Base-by-base conservation (phyloP, 2,113 vertebrate genomes). In the Puffinus mauretanicus region DNA sequence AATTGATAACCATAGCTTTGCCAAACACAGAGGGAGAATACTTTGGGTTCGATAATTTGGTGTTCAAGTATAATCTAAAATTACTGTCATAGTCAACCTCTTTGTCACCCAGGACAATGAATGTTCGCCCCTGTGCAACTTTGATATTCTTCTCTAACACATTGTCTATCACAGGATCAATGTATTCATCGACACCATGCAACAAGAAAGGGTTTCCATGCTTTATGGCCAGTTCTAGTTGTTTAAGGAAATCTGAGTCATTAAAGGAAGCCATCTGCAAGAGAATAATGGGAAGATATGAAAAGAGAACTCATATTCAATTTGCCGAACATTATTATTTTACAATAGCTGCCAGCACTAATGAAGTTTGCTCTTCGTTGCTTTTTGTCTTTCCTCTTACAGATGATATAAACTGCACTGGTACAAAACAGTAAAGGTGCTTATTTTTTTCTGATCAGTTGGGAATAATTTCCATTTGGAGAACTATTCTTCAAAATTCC, bases 1-100 rank as follows among this genome's bases (percentile, higher is more conserved):
- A 99, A 90, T 99, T 99, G 91, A 99, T 99, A 95, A 99, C 99
- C 98, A 99, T 99, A 86, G 99, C 98, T 96, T 99, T 99, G 80
- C 99, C 99, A 95, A 99, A 99, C 88, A 99, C 99, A 1, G 99
- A 99, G 2, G 99, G 99, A 13, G 98, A 98, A 94, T 98, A 99
- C 90, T 98, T 98, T 30, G 99, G 99, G 88, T 99, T 99, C 10
- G 98, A 95, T 92, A 99, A 97, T 96, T 99, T 99, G 94, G 99
- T 99, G 98, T 99, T 99, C 83, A 99, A 98, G 90, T 99, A 99
- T 47, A 99, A 98, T 93, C 98, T 98, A 94, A 99, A 99, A 96
- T 98, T 99, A 38, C 98, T 98, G 86, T 99, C 99, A 40, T 99
- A 99, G 96, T 99, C 99, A 11, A 99, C 98, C 60, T 99, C 99